Evolutionary conservation across 37 sponge, comb jelly and placozoan species (phyloP).

Genomic region (Halichondria panicea): DNA sequence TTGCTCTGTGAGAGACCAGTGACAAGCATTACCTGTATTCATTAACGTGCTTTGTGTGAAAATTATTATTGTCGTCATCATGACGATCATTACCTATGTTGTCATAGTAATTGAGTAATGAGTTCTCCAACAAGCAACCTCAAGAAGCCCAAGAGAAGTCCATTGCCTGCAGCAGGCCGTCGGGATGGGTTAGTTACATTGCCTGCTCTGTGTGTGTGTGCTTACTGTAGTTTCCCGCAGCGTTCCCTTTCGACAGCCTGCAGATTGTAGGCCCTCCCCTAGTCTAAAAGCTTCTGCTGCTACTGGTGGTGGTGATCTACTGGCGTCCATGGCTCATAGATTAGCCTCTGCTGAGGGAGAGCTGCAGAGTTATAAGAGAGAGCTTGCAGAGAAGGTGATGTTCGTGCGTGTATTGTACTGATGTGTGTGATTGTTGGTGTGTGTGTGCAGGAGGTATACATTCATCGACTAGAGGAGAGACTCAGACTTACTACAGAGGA

Average conservation of each 20-base stretch:
- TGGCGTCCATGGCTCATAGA: constrained; percentile 71
- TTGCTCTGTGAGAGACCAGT: constrained; percentile 63
- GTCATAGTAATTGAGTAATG: no score
- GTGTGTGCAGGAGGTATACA: constrained; percentile 24
- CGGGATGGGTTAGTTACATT: background rate
- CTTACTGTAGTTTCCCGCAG: background rate
- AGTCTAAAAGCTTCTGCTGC: background rate
- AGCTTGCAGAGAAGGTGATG: constrained; percentile 59
- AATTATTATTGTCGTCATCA: no score
- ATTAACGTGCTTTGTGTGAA: no score
- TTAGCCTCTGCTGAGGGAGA: constrained; percentile 69
- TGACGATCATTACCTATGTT: no score
- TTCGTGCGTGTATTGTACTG: background rate
- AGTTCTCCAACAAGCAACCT: constrained; percentile 59
- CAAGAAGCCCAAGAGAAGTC: constrained; percentile 59
- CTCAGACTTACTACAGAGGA: constrained; percentile 2
- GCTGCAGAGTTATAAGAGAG: constrained; percentile 57
- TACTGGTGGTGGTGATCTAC: constrained; percentile 55
- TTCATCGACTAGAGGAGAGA: constrained; percentile 48
- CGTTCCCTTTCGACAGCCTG: constrained; percentile 29
- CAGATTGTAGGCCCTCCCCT: no score
- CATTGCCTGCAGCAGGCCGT: constrained; percentile 21
- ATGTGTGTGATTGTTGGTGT: background rate
- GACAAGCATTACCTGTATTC: constrained; percentile 69
- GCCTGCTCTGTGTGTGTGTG: background rate